Evolutionary conservation across 2,797 vertebrate genomes (phyloP).

Genomic region (Mallotus villosus): DNA sequence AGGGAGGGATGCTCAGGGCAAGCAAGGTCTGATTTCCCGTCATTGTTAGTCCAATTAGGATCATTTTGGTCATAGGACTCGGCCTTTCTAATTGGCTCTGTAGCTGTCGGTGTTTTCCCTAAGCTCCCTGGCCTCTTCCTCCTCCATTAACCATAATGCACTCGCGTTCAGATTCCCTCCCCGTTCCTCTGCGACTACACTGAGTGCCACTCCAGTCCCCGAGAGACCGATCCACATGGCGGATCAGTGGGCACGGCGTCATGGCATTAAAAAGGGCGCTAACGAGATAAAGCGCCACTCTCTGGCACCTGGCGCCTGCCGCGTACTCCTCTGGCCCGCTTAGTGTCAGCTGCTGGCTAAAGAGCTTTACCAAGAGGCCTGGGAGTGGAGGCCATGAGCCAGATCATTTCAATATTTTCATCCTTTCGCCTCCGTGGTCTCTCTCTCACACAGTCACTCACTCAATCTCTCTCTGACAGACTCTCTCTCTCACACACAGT

Average conservation of each 20-base stretch:
- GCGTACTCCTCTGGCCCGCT: constrained; percentile 53
- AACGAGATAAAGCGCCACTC: constrained; percentile 71
- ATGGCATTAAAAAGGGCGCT: constrained; percentile 71
- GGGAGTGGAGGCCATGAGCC: constrained; percentile 62
- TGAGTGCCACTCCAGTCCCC: constrained; percentile 71
- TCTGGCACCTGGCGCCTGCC: constrained; percentile 65
- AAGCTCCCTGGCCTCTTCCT: constrained; percentile 66
- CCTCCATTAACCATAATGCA: constrained; percentile 72
- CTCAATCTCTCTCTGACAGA: constrained; percentile 43
- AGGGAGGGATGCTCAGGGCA: too few relatives aligned
- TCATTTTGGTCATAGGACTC: too few relatives aligned
- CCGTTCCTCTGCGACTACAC: constrained; percentile 58
- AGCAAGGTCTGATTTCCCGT: too few relatives aligned
- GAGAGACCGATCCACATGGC: constrained; percentile 67
- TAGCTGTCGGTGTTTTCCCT: constrained; percentile 60
- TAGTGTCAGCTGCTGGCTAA: constrained; percentile 69
- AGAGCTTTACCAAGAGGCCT: constrained; percentile 69
- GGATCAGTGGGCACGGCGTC: constrained; percentile 64
- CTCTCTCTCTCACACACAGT: constrained; percentile 4
- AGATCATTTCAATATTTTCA: constrained; percentile 52
- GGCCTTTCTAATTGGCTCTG: constrained; percentile 21
- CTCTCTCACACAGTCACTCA: constrained; percentile 25
- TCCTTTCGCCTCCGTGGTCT: constrained; percentile 27
- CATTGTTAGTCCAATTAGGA: too few relatives aligned
- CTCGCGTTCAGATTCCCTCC: constrained; percentile 64